These are phyloP conservation scores for Galeruca laticollis DNA, from an alignment of 2,888 invertebrate species.

Conservation along the genomic window DNA sequence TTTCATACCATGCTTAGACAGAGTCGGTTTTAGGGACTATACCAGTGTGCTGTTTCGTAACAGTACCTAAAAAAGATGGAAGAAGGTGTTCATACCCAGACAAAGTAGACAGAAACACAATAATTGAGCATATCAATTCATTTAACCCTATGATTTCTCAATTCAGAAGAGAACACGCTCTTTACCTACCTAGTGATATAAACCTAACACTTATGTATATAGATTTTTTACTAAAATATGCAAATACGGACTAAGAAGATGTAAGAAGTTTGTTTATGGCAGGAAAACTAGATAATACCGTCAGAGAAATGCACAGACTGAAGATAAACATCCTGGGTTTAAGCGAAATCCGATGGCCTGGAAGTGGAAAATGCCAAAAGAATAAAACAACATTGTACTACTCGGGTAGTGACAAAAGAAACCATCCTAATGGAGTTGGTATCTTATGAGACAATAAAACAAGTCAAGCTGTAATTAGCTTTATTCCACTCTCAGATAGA, in stretches of 20 bases:
- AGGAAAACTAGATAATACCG: neutral
- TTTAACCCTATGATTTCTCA: neutral
- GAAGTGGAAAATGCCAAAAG: too few relatives aligned
- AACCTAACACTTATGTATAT: conserved; percentile 11
- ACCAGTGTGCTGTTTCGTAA: too few relatives aligned
- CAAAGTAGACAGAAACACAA: conserved; percentile 30
- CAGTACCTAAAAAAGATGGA: conserved; percentile 22
- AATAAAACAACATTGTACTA: too few relatives aligned
- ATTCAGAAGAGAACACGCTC: too few relatives aligned
- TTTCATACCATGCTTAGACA: too few relatives aligned
- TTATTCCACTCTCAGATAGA: too few relatives aligned
- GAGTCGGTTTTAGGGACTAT: too few relatives aligned
- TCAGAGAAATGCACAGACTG: conserved; percentile 1
- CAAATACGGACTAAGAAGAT: conserved; percentile 6
- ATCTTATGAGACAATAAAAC: conserved; percentile 24
- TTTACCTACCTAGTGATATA: conserved; percentile 13
- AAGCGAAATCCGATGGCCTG: too few relatives aligned
- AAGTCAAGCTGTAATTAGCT: conserved; percentile 32
- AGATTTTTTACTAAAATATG: conserved; percentile 10
- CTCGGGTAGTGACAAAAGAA: too few relatives aligned
- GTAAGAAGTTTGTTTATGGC: too few relatives aligned
- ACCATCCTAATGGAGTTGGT: conserved; percentile 27
- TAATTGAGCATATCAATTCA: conserved; percentile 7
- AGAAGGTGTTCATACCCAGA: conserved; percentile 7
- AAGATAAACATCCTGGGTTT: conserved; percentile 1